Evolutionary conservation across 1,140 invertebrate genomes (phyloP).

Genomic region (Brachionus rotundiformis): DNA sequence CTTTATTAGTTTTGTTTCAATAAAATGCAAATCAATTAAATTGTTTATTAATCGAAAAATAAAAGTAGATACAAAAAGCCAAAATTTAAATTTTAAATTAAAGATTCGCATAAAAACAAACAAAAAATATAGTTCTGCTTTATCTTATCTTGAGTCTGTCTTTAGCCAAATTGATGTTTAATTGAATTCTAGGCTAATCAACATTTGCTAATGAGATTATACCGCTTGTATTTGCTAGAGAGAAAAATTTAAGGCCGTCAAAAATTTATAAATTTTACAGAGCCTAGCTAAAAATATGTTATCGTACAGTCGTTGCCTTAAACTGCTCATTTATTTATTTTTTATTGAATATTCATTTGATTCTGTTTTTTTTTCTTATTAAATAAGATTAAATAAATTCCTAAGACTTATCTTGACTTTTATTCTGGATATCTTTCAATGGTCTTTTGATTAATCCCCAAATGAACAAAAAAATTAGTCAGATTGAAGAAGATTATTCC

Average conservation of each 20-base stretch:
- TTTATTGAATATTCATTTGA: not conserved
- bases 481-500: not conserved
- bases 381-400: not conserved
- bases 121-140: not conserved
- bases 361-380: not conserved
- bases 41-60: slow-evolving; percentile 39
- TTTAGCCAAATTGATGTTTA: slow-evolving; percentile 6
- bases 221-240: not conserved
- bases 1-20: not conserved
- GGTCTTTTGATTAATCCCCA: not conserved
- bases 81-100: slow-evolving; percentile 36
- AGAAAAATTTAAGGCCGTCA: not conserved
- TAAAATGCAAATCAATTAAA: slow-evolving; percentile 42
- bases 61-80: slow-evolving; percentile 11
- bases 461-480: slow-evolving; percentile 1
- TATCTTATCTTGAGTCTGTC: slow-evolving; percentile 35
- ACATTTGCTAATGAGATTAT: slow-evolving; percentile 38
- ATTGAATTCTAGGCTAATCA: slow-evolving; percentile 20
- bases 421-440: not conserved
- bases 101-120: slow-evolving; percentile 21
- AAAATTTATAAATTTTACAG: not conserved
- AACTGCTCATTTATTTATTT: not conserved
- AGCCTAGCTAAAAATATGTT: not conserved
- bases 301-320: not conserved
- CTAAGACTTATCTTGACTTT: slow-evolving; percentile 4